Conservation (phyloP, 2,797 vertebrate species). For the Numenius phaeopus region DNA sequence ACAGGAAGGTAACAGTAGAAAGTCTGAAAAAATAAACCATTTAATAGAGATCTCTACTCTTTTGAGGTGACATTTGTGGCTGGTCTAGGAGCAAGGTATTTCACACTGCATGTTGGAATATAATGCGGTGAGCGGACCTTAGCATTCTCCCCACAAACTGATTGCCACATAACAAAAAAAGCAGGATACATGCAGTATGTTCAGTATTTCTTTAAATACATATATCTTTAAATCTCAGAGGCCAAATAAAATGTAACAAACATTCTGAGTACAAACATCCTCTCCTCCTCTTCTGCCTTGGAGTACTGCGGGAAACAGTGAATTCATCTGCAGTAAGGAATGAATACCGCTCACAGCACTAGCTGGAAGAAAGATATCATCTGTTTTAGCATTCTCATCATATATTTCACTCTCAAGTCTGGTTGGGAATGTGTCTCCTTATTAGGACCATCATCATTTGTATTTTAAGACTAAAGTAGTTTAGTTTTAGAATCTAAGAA, state of each 20-base stretch:
- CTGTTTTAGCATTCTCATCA: conserved; percentile 27
- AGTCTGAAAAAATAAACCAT: not conserved
- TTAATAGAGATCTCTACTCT: not conserved
- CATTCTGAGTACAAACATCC: not conserved
- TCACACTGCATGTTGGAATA: not conserved
- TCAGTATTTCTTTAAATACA: not conserved
- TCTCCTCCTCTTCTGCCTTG: not conserved
- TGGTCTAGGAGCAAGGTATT: not conserved
- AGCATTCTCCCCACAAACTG: not conserved
- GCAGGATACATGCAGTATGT: not conserved
- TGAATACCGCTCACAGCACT: not conserved
- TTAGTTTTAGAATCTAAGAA: conserved; percentile 58
- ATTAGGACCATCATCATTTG: conserved; percentile 56
- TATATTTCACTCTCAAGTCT: conserved; percentile 18
- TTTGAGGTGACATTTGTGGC: not conserved
- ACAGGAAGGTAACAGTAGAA: not conserved
- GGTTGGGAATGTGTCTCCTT: conserved; percentile 1
- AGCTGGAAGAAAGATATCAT: not conserved
- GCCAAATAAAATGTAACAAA: not conserved
- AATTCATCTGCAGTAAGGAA: not conserved
- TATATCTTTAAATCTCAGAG: not conserved
- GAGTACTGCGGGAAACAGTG: not conserved
- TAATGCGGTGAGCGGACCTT: not conserved
- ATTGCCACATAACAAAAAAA: not conserved
- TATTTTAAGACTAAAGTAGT: conserved; percentile 55